A percentile compares a stretch with the other conserved stretches of the same genome.
These are phyloP conservation scores for Phyto melanocephala DNA, from an alignment of 2,888 invertebrate genomes.

Conservation along the genomic window DNA sequence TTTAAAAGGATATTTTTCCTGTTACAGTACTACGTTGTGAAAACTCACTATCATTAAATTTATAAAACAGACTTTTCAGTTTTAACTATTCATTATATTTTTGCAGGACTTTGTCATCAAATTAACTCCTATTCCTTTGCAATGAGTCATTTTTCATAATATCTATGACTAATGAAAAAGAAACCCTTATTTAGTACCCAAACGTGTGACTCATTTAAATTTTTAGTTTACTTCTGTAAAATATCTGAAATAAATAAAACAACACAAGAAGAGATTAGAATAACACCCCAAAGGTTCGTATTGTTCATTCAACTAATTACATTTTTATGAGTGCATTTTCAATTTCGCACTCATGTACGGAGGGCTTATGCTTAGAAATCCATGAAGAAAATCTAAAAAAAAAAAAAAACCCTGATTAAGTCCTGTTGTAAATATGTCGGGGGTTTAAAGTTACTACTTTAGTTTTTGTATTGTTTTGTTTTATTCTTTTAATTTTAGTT, in stretches of 20 bases:
- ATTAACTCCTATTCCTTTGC: no score
- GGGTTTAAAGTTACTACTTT: constrained; percentile 35
- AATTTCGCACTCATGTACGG: background rate
- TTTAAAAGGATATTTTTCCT: no score
- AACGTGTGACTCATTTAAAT: constrained; percentile 27
- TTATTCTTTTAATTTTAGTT: constrained; percentile 4
- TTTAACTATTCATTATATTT: no score
- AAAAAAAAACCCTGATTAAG: constrained; percentile 42
- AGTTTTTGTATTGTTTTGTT: background rate
- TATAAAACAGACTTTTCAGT: no score
- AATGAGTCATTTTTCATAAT: no score
- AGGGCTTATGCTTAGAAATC: background rate
- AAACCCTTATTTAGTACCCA: background rate
- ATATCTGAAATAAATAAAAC: constrained; percentile 1
- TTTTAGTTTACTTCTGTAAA: background rate
- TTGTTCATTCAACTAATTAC: constrained; percentile 13
- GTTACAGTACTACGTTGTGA: no score
- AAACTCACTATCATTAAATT: no score
- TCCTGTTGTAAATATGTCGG: constrained; percentile 35
- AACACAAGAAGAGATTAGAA: constrained; percentile 1
- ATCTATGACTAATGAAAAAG: constrained; percentile 22
- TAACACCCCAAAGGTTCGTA: constrained; percentile 21
- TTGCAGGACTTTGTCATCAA: no score
- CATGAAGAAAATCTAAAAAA: background rate
- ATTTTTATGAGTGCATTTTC: constrained; percentile 39